phyloP scores from a whole-genome alignment of 2,113 vertebrate genomes.

The Lepidothrix coronata region DNA sequence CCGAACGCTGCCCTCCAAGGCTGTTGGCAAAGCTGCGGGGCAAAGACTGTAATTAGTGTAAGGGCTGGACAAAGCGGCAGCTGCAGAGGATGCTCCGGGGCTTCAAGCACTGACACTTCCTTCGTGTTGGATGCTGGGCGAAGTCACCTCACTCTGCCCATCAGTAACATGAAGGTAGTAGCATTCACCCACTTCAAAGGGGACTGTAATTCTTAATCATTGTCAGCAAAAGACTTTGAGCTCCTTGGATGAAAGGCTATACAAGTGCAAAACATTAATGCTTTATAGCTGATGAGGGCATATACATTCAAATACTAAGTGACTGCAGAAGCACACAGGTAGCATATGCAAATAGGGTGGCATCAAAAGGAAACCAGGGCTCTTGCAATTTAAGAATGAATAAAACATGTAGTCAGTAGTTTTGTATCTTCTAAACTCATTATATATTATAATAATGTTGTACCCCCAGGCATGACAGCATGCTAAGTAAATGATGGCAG shows the following conservation, averaged over 20 bases:
- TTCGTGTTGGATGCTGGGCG: rapidly evolving
- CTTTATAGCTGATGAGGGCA: conserved; percentile 37
- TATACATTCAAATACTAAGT: conserved; percentile 52
- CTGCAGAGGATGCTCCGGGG: not conserved
- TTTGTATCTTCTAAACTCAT: conserved; percentile 14
- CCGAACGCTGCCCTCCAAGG: not conserved
- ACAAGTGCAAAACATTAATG: conserved; percentile 55
- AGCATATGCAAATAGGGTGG: conserved; percentile 31
- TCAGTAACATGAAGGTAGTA: not conserved
- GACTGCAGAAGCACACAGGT: conserved; percentile 9
- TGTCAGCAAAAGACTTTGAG: conserved; percentile 28
- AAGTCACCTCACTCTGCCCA: not conserved
- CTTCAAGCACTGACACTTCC: rapidly evolving
- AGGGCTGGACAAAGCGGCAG: not conserved
- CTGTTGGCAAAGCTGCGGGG: not conserved
- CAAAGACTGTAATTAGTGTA: rapidly evolving
- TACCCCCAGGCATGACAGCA: not conserved
- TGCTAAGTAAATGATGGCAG: not conserved
- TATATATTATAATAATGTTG: not conserved
- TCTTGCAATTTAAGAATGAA: conserved; percentile 34
- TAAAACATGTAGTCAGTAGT: conserved; percentile 39
- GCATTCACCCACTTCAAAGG: conserved; percentile 28
- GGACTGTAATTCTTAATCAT: conserved; percentile 6
- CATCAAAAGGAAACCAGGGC: conserved; percentile 47
- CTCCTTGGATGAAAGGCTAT: conserved; percentile 42